Evolutionary conservation across 2,113 vertebrate genomes (phyloP), one percentile per base, ranked within the genome.

Genomic region (Coptodon bakossiorum): DNA sequence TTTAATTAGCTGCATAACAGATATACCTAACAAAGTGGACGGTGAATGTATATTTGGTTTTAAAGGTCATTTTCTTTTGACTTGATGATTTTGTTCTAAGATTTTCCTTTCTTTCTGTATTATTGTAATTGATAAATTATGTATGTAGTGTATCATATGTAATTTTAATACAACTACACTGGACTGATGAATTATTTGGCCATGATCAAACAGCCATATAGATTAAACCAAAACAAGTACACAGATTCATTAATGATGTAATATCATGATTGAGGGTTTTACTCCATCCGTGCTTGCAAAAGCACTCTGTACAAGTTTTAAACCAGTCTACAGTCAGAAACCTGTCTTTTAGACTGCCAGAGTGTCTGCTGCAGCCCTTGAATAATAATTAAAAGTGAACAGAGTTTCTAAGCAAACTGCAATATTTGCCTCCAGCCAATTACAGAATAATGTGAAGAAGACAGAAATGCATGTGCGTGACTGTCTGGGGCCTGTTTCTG

Each of bases 371-470:
- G 87, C 84, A 36, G 82, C 66, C 63, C 82, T 83, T 80, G 31
- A 91, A 85, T 82, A 57, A 80, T 59, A 88, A 89, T 86, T 86
- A 86, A 83, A 43, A 85, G 56, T 3, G 34, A 63, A 81, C 2
- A 83, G 71, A 53, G 24, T 82, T 90, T 86, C 66, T 63, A 80
- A 87, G 89, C 53, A 89, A 93, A 61, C 54, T 48, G 38, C 53
- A 48, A 66, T 68, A 43, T 91, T 52, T 79, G 54, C 79, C 54
- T 40, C 57, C 53, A 89, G 87, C 27, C 27, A 9, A 82, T 91
- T 86, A 85, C 10, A 81, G 31, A 79, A 66, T 82, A 63, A 80
- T 53, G 50, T 8, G 38, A 10, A 16, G 63, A 82, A 17, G 29
- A 81, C 29, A 56, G 52, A 63, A 27, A 22, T 52, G 43, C 54